Conservation (phyloP, 2,113 vertebrate genomes). For the Eulacestoma nigropectus region DNA sequence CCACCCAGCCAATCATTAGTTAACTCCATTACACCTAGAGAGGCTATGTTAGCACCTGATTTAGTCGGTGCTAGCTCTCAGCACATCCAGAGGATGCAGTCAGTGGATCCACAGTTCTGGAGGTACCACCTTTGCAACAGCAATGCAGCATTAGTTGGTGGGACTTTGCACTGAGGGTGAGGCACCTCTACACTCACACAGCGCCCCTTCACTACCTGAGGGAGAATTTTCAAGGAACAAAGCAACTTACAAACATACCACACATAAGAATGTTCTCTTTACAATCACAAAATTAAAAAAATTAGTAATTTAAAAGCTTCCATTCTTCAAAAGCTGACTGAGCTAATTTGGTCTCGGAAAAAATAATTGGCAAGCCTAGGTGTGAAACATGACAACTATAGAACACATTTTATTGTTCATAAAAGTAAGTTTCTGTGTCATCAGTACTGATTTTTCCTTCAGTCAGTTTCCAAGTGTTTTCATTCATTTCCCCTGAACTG, state of each 20-base stretch:
- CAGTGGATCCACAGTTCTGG: not conserved
- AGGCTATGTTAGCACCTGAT: not conserved
- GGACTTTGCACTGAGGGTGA: not conserved
- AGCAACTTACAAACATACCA: not conserved
- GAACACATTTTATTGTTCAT: not conserved
- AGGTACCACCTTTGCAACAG: not conserved
- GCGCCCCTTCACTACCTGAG: rapidly evolving
- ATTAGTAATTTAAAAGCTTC: not conserved
- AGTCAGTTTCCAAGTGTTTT: not conserved
- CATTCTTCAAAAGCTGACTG: not conserved
- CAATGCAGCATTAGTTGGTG: not conserved
- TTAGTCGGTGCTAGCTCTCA: not conserved
- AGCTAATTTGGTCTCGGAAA: not conserved
- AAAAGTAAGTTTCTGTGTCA: not conserved
- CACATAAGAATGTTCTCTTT: not conserved
- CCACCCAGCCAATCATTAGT: not conserved
- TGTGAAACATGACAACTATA: not conserved
- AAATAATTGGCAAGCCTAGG: not conserved
- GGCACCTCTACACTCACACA: not conserved
- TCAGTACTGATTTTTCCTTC: not conserved
- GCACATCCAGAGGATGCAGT: not conserved
- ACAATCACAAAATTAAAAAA: not conserved
- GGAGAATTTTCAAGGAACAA: not conserved
- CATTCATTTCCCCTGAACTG: not conserved
- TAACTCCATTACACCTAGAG: not conserved